Conservation (phyloP, 2,113 vertebrate species). For the Urocynchramus pylzowi region DNA sequence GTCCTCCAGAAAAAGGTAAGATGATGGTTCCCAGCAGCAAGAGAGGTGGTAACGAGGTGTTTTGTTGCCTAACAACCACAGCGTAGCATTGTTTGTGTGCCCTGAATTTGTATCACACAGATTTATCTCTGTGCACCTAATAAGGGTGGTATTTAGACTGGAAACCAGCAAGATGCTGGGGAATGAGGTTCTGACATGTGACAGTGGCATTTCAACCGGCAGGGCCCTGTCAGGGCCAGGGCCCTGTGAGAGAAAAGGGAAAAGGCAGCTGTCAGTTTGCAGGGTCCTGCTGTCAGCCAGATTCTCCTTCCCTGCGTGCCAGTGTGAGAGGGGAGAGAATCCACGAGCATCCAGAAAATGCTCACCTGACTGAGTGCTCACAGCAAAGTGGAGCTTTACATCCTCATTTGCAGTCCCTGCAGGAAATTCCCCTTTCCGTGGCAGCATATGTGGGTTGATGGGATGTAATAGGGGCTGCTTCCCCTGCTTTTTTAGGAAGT, state of each 20-base stretch:
- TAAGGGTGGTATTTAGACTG: neutral
- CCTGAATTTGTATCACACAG: neutral
- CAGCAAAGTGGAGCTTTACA: neutral
- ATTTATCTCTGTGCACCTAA: neutral
- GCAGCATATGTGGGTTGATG: neutral
- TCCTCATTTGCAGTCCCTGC: neutral
- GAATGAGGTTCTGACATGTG: neutral
- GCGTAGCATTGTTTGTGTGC: neutral
- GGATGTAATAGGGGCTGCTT: neutral
- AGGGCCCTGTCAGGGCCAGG: accelerated
- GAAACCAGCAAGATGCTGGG: neutral
- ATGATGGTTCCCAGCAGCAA: neutral
- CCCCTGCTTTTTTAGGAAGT: neutral
- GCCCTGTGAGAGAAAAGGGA: neutral
- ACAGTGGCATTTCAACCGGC: neutral
- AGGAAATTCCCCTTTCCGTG: neutral
- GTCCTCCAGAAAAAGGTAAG: constrained; percentile 98
- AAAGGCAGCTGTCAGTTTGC: neutral
- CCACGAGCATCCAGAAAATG: accelerated
- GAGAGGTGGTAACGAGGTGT: neutral
- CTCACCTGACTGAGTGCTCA: accelerated
- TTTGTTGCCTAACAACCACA: constrained; percentile 12
- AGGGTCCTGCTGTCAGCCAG: neutral
- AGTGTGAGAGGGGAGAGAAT: neutral
- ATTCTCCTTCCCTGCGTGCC: neutral